These are phyloP conservation scores for Nycticebus coucang DNA, from an alignment of 2,113 vertebrate genomes.

Conservation along the genomic window DNA sequence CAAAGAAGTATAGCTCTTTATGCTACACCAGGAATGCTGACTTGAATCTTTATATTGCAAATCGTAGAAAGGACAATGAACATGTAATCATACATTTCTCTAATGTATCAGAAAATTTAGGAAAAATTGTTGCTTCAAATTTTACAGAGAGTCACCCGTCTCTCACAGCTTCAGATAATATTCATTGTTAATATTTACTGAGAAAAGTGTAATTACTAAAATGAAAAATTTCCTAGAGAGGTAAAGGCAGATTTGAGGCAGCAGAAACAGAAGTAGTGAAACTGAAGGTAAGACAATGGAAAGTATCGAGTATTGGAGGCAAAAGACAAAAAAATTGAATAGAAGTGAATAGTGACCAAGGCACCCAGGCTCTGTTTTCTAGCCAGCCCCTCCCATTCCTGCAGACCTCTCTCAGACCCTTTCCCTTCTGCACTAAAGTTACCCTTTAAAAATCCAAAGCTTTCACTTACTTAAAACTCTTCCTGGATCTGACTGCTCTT, in stretches of 20 bases:
- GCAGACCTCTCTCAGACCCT: neutral
- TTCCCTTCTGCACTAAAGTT: neutral
- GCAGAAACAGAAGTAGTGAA: neutral
- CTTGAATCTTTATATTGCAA: neutral
- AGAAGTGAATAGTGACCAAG: neutral
- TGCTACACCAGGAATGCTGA: neutral
- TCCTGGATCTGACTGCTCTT: neutral
- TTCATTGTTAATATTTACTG: neutral
- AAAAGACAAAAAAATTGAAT: neutral
- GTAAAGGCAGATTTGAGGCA: neutral
- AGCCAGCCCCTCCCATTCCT: neutral
- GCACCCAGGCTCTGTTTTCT: too few relatives aligned
- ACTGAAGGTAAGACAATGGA: neutral
- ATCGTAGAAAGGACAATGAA: neutral
- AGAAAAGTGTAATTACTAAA: neutral
- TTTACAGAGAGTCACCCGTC: neutral
- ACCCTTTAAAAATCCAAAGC: neutral
- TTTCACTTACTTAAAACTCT: neutral
- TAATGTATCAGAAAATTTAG: neutral
- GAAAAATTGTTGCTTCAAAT: neutral
- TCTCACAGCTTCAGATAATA: neutral
- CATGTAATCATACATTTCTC: neutral
- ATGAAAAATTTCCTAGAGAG: neutral
- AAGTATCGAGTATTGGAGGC: neutral
- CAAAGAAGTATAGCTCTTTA: neutral